These are phyloP conservation scores for Ochotona princeps DNA, from an alignment of 2,113 vertebrate genomes.

Conservation along the genomic window DNA sequence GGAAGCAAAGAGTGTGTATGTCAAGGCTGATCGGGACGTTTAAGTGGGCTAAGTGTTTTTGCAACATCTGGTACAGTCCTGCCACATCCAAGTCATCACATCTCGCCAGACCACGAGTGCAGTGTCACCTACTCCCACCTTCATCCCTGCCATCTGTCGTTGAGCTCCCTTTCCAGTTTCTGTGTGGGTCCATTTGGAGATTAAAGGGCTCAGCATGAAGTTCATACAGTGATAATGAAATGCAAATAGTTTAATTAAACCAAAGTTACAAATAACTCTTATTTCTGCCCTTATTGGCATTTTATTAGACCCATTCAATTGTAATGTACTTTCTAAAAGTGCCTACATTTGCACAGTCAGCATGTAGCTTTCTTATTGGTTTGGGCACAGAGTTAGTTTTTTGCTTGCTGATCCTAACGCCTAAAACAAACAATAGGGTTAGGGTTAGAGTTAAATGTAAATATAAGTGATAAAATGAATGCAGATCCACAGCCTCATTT, in stretches of 20 bases:
- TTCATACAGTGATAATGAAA: neutral
- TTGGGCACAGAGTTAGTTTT: neutral
- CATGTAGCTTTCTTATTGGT: neutral
- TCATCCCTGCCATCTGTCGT: neutral
- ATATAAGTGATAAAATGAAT: neutral
- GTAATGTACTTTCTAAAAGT: neutral
- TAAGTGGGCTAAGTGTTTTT: neutral
- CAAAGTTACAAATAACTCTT: neutral
- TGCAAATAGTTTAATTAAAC: slow-evolving; percentile 19
- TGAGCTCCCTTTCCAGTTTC: neutral
- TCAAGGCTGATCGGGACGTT: neutral
- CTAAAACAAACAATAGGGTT: neutral
- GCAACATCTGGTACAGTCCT: neutral
- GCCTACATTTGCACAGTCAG: neutral
- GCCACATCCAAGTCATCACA: neutral
- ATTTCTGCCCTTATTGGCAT: neutral
- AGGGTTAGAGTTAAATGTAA: too few species aligned
- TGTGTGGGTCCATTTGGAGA: neutral
- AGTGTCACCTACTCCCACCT: rapidly evolving
- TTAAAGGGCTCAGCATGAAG: neutral
- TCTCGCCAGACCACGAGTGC: neutral
- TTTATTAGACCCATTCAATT: neutral
- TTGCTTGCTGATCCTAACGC: neutral
- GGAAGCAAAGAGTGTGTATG: neutral
- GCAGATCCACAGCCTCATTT: neutral